phyloP scores from a whole-genome alignment of 2,113 vertebrate species.

The Semicossyphus pulcher region DNA sequence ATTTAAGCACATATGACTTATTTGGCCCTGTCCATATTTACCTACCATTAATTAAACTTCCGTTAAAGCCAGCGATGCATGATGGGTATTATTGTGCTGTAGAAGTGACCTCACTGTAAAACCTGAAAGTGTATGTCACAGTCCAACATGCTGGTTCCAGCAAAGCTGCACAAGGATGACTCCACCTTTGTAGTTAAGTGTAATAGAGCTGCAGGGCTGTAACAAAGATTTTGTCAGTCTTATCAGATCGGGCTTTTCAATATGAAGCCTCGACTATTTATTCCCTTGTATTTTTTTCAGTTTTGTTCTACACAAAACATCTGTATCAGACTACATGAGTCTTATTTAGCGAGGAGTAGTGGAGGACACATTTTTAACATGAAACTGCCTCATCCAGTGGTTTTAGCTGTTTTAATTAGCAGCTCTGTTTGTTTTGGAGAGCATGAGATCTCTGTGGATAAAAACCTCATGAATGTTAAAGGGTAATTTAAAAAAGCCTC shows the following conservation, averaged over 20 bases:
- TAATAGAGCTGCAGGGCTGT: not conserved
- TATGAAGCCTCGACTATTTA: not conserved
- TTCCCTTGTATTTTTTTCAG: not conserved
- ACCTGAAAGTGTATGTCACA: not conserved
- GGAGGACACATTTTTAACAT: not conserved
- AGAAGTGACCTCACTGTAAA: conserved; percentile 8
- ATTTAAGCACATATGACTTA: conserved; percentile 50
- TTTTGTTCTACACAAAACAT: too few relatives aligned
- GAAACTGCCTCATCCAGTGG: not conserved
- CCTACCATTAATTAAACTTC: conserved; percentile 28
- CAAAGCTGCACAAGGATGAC: conserved; percentile 12
- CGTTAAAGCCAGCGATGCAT: conserved; percentile 22
- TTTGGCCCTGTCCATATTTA: conserved; percentile 33
- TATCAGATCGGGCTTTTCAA: not conserved
- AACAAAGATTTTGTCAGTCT: not conserved
- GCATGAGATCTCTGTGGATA: not conserved
- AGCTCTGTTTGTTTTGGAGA: not conserved
- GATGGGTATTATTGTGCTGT: not conserved
- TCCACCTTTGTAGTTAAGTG: not conserved
- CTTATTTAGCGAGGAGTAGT: not conserved
- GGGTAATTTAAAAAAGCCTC: not conserved
- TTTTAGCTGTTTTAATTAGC: not conserved
- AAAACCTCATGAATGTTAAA: not conserved
- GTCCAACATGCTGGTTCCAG: not conserved
- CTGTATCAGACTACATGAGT: too few relatives aligned